phyloP scores from a whole-genome alignment of 2,797 vertebrate species.

The Malurus leucopterus region DNA sequence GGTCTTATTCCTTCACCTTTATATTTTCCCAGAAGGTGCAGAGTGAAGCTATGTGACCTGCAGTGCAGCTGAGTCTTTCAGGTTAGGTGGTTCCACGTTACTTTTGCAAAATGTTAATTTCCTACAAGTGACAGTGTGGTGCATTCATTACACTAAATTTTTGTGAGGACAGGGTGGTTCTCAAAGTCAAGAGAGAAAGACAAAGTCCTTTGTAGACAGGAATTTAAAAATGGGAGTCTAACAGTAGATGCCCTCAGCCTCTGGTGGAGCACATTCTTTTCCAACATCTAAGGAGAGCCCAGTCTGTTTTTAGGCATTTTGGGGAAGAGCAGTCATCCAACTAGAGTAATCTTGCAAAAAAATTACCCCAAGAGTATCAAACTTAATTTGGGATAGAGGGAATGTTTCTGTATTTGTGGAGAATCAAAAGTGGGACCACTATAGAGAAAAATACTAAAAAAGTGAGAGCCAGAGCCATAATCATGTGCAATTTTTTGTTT shows the following conservation, averaged over 20 bases:
- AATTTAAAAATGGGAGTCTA: background rate
- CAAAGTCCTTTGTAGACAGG: background rate
- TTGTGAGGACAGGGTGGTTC: background rate
- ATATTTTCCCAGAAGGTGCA: background rate
- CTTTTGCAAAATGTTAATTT: background rate
- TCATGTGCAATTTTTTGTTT: background rate
- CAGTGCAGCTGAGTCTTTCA: rapidly evolving
- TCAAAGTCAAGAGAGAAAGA: background rate
- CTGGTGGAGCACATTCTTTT: background rate
- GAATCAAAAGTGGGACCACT: background rate
- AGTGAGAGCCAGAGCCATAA: background rate
- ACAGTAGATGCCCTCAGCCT: background rate
- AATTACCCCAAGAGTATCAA: background rate
- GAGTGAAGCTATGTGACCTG: background rate
- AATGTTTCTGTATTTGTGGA: background rate
- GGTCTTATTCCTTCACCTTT: background rate
- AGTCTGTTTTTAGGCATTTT: background rate
- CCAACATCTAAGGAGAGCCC: background rate
- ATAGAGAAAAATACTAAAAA: background rate
- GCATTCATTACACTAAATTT: background rate
- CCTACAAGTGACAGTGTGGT: background rate
- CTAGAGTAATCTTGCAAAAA: background rate
- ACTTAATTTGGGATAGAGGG: background rate
- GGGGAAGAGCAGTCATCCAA: background rate
- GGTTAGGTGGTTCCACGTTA: background rate